Evolutionary conservation across 2,797 vertebrate species (phyloP), one percentile per base, ranked within the genome.

Genomic region (Crocidura indochinensis): DNA sequence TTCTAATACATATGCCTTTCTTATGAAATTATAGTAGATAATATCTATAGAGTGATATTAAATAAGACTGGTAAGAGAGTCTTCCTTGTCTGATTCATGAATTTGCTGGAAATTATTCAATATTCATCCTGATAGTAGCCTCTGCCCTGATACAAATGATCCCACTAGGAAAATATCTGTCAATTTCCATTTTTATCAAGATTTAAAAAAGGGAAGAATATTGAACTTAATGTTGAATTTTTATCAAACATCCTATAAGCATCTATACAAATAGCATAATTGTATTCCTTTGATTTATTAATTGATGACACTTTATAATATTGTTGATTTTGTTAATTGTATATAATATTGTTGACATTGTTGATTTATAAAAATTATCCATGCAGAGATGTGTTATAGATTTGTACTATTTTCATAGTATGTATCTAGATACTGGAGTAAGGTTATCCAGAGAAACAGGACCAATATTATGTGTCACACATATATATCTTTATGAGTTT

Each of bases 111-210:
- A 56, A 78, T 20, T 22, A 27, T 62, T 90, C 72, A 84, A 29
- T 67, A 24, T 6, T 24, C 24, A 72, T n/a, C 67, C 0, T 9
- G 53, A 78, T 29, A 68, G 12, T 56, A 53, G 46, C 31, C 49
- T 71, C 75, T 77, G 15, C 7, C 53, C 3, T 80, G 29, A 24
- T 29, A 29, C 26, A 46, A 62, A 68, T 62, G 67, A 73, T 49
- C 78, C 27, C 12, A 14, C 64, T 87, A 87, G 84, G 56, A 38
- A 80, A 90, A 4, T 47, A 38, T 38, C 65, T 9, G 68, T 47
- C 24, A 71, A 80, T 92, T 90, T 77, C 47, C 67, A 67, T 81
- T 80, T 38, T 90, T 90, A 90, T 68, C 26, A 84, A 79, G 38
- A 74, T 74, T 78, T 73, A 89, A 56, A 67, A 93, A 84, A 79